Conservation (phyloP, 2,888 invertebrate genomes). For the Pyrochroa serraticornis region DNA sequence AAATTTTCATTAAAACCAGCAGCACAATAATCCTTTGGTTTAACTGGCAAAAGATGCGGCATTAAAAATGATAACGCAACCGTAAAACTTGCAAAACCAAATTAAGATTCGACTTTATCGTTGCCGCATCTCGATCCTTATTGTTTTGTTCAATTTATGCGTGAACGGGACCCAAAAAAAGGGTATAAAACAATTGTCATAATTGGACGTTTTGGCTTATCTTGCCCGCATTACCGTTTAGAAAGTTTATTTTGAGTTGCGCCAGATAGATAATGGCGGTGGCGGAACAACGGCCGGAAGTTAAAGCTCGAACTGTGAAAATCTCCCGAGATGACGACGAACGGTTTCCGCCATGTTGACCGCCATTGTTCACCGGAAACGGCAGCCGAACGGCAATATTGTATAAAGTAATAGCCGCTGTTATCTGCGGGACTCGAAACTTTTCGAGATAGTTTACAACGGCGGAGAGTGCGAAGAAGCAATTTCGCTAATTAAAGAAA, state of each 20-base stretch:
- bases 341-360: slow-evolving; percentile 15
- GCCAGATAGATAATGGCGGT: slow-evolving; percentile 8
- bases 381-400: slow-evolving; percentile 20
- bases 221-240: slow-evolving; percentile 9
- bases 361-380: slow-evolving; percentile 25
- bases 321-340: slow-evolving; percentile 3
- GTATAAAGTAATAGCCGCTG: slow-evolving; percentile 17
- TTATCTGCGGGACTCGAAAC: slow-evolving; percentile 2
- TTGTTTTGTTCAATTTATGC: not conserved
- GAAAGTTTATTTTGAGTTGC: not conserved
- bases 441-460: slow-evolving; percentile 4
- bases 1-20: not conserved
- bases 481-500: slow-evolving; percentile 8
- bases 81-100: too few species aligned
- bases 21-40: not conserved
- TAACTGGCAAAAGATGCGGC: not conserved
- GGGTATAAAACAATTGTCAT: not conserved
- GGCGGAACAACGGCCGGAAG: slow-evolving; percentile 2
- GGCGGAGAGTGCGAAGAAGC: not conserved
- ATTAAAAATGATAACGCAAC: too few species aligned
- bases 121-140: too few species aligned
- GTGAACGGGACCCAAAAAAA: not conserved
- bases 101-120: too few species aligned
- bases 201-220: slow-evolving; percentile 9
- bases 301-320: not conserved